These are phyloP conservation scores for Pseudomyrmex concolor DNA, from an alignment of 1,140 invertebrate species.

Conservation along the genomic window DNA sequence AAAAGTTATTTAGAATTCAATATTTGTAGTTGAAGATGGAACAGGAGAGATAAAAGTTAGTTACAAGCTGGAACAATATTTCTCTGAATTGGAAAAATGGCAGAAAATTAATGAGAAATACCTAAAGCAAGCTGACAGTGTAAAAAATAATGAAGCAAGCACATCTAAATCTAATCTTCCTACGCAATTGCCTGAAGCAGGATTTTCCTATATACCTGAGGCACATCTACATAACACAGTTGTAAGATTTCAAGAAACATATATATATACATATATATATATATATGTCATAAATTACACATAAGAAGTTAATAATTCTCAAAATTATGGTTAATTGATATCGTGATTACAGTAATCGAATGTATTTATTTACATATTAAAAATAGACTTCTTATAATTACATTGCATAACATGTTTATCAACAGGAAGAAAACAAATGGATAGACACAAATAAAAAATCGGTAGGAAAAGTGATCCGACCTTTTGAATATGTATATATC, in stretches of 20 bases:
- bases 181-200: constrained; percentile 2
- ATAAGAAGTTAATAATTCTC: too few relatives aligned
- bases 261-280: neutral
- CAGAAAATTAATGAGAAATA: constrained; percentile 18
- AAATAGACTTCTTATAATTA: neutral
- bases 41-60: constrained; percentile 8
- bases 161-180: neutral
- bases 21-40: constrained; percentile 37
- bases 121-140: neutral
- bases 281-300: neutral
- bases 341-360: too few relatives aligned
- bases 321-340: too few relatives aligned
- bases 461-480: constrained; percentile 2
- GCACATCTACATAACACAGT: neutral
- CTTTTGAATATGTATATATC: constrained; percentile 11
- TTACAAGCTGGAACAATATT: constrained; percentile 12
- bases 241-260: constrained; percentile 27
- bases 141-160: neutral
- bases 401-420: neutral
- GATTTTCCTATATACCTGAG: neutral
- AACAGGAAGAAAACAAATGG: constrained; percentile 9
- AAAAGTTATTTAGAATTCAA: neutral
- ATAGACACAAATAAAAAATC: neutral
- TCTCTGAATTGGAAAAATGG: neutral
- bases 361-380: too few relatives aligned